A percentile compares a stretch with the other conserved stretches of the same genome.
Evolutionary conservation across 1,140 invertebrate genomes (phyloP).

Genomic region (Drosophila oshimai): DNA sequence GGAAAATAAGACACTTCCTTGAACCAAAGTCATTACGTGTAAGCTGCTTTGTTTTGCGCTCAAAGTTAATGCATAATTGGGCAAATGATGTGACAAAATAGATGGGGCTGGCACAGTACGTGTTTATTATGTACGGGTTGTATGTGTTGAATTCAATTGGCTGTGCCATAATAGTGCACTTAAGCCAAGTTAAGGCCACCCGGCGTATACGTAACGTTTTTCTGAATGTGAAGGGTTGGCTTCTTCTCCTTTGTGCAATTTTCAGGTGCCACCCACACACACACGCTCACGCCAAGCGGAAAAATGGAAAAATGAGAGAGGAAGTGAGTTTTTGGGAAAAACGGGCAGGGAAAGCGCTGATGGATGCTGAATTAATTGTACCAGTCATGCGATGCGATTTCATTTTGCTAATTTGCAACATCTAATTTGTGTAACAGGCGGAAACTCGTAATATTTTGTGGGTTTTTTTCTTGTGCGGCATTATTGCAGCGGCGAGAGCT

Average conservation of each 20-base stretch:
- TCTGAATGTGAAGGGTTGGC: neutral
- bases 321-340: neutral
- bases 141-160: slow-evolving; percentile 1
- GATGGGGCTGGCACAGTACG: neutral
- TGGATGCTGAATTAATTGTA: slow-evolving; percentile 4
- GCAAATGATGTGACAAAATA: neutral
- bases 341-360: neutral
- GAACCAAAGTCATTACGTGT: neutral
- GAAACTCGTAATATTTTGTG: slow-evolving; percentile 29
- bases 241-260: neutral
- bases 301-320: neutral
- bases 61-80: slow-evolving; percentile 13
- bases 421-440: slow-evolving; percentile 21
- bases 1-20: neutral
- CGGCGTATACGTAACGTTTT: slow-evolving; percentile 35
- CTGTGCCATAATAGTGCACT: neutral
- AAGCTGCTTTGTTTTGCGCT: neutral
- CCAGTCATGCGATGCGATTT: neutral
- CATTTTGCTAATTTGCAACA: slow-evolving; percentile 8
- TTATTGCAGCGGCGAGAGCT: slow-evolving; percentile 18
- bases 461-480: neutral
- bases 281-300: neutral
- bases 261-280: neutral
- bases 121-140: neutral
- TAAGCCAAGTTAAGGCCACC: slow-evolving; percentile 1